Percentiles rank a stretch among this genome's conserved stretches.
Evolutionary conservation across 2,797 vertebrate species (phyloP).

Genomic region (Channa striata): DNA sequence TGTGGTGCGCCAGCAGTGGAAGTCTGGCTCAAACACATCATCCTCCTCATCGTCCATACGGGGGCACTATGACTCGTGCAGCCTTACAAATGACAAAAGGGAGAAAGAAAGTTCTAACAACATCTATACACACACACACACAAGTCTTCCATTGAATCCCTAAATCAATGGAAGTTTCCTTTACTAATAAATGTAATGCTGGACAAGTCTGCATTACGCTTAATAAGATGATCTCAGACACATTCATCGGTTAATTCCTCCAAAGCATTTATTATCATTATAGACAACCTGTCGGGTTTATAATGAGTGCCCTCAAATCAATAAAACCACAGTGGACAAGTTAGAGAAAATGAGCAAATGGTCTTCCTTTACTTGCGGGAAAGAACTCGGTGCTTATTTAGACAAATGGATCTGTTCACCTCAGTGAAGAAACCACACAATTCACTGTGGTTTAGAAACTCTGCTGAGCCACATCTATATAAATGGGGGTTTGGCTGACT

Average conservation of each 20-base stretch:
- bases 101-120: conserved; percentile 13
- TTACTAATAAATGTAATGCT: conserved; percentile 42
- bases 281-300: conserved; percentile 67
- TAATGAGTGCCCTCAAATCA: conserved; percentile 69
- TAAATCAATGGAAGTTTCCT: conserved; percentile 14
- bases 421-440: conserved; percentile 77
- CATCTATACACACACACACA: neutral
- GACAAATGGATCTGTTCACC: conserved; percentile 73
- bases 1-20: conserved; percentile 73
- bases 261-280: conserved; percentile 59
- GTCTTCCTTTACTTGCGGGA: conserved; percentile 62
- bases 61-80: conserved; percentile 65
- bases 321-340: conserved; percentile 69
- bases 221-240: conserved; percentile 66
- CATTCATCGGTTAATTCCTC: conserved; percentile 34
- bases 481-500: conserved; percentile 55
- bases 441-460: conserved; percentile 62
- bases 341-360: conserved; percentile 48
- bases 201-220: conserved; percentile 29
- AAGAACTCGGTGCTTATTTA: conserved; percentile 68
- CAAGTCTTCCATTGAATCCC: neutral
- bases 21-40: conserved; percentile 83
- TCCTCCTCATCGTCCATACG: conserved; percentile 89
- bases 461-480: conserved; percentile 62
- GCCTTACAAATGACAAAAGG: conserved; percentile 52